Evolutionary conservation across 2,888 invertebrate species (phyloP).

Genomic region (Xestia rhomboidea): DNA sequence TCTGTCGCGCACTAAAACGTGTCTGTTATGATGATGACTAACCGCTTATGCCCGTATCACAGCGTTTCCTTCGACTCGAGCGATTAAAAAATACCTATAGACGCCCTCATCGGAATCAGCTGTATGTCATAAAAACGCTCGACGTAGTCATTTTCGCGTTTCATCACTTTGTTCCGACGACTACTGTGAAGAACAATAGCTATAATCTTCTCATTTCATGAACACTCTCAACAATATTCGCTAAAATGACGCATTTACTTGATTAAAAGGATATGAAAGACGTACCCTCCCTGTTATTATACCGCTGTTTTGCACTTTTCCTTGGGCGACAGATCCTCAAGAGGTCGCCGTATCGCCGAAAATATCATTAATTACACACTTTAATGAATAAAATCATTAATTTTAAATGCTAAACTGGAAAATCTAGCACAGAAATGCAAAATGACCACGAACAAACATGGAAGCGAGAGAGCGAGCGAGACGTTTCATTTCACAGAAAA

Average conservation of each 20-base stretch:
- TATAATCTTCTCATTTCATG: constrained; percentile 75
- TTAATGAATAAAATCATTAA: constrained; percentile 84
- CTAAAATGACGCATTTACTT: constrained; percentile 91
- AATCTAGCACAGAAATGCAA: constrained; percentile 89
- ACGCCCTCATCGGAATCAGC: constrained; percentile 88
- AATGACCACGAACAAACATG: constrained; percentile 91
- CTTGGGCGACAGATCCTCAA: constrained; percentile 88
- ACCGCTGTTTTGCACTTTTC: constrained; percentile 87
- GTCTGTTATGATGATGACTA: constrained; percentile 87
- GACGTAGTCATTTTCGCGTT: constrained; percentile 64
- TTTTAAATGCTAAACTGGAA: constrained; percentile 86
- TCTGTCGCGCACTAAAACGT: constrained; percentile 79
- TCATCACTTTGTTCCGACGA: constrained; percentile 58
- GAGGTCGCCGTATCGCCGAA: constrained; percentile 87
- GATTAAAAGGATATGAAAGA: constrained; percentile 88
- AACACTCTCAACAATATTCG: constrained; percentile 82
- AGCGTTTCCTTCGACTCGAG: constrained; percentile 80
- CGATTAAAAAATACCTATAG: constrained; percentile 77
- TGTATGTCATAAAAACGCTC: constrained; percentile 81
- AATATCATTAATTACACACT: constrained; percentile 90
- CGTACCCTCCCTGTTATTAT: constrained; percentile 90
- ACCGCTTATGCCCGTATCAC: constrained; percentile 85
- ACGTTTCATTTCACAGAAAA: constrained; percentile 79
- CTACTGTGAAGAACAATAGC: constrained; percentile 62
- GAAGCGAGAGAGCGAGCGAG: constrained; percentile 88